phyloP scores from a whole-genome alignment of 1,140 invertebrate genomes.

The Ostrea denselamellosa region DNA sequence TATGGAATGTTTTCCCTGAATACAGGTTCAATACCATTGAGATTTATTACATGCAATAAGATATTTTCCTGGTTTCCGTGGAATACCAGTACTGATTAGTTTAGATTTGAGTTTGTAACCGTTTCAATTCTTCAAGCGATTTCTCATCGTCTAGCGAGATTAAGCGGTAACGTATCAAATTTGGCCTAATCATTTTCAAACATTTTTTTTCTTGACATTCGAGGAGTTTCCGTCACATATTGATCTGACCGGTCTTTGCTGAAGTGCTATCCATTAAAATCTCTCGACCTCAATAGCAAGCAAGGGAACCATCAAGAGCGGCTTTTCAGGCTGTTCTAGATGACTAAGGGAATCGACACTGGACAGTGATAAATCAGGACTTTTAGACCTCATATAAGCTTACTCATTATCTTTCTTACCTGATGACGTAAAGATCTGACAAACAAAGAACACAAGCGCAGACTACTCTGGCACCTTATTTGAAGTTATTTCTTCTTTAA shows the following conservation, averaged over 20 bases:
- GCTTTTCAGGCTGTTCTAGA: neutral
- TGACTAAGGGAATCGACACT: neutral
- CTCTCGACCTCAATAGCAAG: neutral
- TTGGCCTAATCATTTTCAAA: neutral
- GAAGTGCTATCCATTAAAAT: neutral
- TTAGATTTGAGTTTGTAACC: neutral
- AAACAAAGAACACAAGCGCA: neutral
- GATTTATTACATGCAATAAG: no score
- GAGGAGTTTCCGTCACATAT: neutral
- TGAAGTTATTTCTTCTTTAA: no score
- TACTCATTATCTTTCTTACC: neutral
- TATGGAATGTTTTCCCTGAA: no score
- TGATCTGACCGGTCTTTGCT: neutral
- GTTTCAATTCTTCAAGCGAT: neutral
- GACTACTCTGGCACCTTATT: neutral
- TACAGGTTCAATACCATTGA: no score
- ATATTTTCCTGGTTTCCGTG: no score
- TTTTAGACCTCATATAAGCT: neutral
- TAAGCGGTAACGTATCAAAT: neutral
- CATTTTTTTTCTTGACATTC: conserved; percentile 9
- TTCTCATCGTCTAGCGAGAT: neutral
- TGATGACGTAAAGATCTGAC: neutral
- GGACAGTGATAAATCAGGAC: neutral
- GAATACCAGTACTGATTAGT: neutral
- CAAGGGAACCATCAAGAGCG: neutral